phyloP scores from a whole-genome alignment of 2,888 invertebrate species.

The Platycheirus rosarum region DNA sequence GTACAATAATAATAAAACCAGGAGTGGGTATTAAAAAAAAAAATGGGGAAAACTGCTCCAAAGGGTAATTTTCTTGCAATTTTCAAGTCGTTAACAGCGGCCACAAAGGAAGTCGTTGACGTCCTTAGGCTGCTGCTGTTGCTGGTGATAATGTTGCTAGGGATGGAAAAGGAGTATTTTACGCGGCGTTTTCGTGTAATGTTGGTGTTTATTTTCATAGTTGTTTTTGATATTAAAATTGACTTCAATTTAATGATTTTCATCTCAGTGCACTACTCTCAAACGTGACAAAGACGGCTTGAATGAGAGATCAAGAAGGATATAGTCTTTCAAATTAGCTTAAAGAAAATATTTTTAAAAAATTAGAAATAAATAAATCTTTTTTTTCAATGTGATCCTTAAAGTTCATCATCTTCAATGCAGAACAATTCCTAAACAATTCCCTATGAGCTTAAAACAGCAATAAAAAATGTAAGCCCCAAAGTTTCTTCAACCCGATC shows the following conservation, averaged over 20 bases:
- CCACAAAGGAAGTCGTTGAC: conserved; percentile 72
- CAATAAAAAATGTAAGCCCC: neutral
- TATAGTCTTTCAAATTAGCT: neutral
- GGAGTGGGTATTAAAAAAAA: conserved; percentile 26
- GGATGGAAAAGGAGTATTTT: conserved; percentile 59
- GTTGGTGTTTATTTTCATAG: conserved; percentile 39
- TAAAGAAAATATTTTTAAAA: neutral
- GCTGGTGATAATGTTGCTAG: conserved; percentile 62
- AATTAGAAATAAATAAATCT: too few species aligned
- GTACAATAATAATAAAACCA: conserved; percentile 50
- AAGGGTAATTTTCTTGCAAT: conserved; percentile 81
- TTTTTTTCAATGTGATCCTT: too few species aligned
- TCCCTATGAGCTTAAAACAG: too few species aligned
- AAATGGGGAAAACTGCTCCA: conserved; percentile 35
- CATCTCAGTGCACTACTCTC: neutral
- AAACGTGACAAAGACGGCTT: neutral
- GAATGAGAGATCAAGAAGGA: neutral
- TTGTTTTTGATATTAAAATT: conserved; percentile 55
- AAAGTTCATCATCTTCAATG: too few species aligned
- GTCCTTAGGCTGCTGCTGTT: conserved; percentile 64
- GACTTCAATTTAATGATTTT: conserved; percentile 47
- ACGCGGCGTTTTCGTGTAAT: conserved; percentile 28
- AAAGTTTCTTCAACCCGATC: neutral
- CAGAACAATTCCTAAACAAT: too few species aligned
- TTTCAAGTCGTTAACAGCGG: conserved; percentile 81